Conservation (phyloP, 2,888 invertebrate species). For the Seladonia tumulorum region DNA sequence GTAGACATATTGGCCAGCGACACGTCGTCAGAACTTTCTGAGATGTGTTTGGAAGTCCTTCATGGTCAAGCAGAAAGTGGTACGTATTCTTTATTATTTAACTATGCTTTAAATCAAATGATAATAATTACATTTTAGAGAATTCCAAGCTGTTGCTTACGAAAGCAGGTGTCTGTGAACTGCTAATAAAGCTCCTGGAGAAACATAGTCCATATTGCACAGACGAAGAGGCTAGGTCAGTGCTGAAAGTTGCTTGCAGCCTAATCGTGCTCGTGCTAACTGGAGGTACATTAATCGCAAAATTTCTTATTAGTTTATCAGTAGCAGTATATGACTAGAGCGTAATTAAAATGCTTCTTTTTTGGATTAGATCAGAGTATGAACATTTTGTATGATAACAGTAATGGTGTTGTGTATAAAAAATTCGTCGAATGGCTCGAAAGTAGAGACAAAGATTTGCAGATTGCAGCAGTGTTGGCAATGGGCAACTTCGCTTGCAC, state of each 20-base stretch:
- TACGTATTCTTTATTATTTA: conserved; percentile 75
- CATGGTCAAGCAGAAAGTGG: conserved; percentile 92
- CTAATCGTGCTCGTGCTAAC: conserved; percentile 93
- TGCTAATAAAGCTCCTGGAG: conserved; percentile 90
- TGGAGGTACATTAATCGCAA: conserved; percentile 88
- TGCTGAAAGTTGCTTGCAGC: conserved; percentile 94
- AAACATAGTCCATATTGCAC: conserved; percentile 87
- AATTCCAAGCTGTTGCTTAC: conserved; percentile 91
- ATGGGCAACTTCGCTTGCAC: conserved; percentile 96
- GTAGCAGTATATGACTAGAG: background rate
- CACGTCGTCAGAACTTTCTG: conserved; percentile 89
- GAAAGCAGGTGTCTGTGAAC: conserved; percentile 90
- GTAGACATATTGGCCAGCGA: conserved; percentile 88
- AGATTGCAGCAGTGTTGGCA: conserved; percentile 93
- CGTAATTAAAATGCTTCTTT: background rate
- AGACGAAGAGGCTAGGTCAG: conserved; percentile 88
- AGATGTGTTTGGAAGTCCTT: conserved; percentile 91
- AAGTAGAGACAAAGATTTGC: conserved; percentile 89
- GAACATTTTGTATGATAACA: conserved; percentile 92
- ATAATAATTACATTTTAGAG: conserved; percentile 86
- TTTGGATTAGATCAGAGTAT: conserved; percentile 92
- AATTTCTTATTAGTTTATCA: background rate
- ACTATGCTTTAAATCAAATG: background rate
- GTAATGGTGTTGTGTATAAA: conserved; percentile 89
- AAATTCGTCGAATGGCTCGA: conserved; percentile 92